Evolutionary conservation across 2,113 vertebrate species (phyloP).

Genomic region (Podiceps cristatus): DNA sequence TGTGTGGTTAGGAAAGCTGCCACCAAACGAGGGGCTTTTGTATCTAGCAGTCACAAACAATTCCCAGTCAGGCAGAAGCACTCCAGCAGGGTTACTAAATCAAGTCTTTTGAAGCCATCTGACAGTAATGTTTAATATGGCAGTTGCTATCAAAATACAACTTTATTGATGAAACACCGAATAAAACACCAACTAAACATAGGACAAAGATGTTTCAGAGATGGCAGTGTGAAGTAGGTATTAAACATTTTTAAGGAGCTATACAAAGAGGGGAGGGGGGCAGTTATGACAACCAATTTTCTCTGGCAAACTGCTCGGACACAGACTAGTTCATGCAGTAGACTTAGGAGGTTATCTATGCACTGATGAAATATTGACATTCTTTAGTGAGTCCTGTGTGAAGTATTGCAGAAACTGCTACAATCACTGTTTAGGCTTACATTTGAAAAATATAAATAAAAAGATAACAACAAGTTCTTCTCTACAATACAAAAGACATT

Average conservation of each 20-base stretch:
- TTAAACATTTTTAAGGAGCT: neutral
- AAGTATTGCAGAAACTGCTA: neutral
- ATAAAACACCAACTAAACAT: neutral
- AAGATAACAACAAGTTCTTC: neutral
- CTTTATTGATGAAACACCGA: conserved; percentile 49
- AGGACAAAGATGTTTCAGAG: neutral
- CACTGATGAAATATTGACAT: neutral
- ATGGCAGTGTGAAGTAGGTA: neutral
- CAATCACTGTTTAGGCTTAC: neutral
- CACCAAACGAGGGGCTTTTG: neutral
- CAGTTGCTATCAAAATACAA: conserved; percentile 4
- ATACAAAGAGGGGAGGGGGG: neutral
- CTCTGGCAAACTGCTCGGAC: neutral
- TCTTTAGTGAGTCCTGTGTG: neutral
- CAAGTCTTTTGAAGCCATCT: neutral
- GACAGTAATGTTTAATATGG: neutral
- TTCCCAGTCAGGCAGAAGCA: neutral
- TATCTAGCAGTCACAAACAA: neutral
- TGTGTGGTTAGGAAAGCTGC: neutral
- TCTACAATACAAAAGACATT: neutral
- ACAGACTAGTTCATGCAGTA: neutral
- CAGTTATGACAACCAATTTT: neutral
- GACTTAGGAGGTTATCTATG: neutral
- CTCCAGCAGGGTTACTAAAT: neutral
- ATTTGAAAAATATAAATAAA: neutral